Evolutionary conservation across 2,113 vertebrate genomes (phyloP).

Genomic region (Zapornia atra): DNA sequence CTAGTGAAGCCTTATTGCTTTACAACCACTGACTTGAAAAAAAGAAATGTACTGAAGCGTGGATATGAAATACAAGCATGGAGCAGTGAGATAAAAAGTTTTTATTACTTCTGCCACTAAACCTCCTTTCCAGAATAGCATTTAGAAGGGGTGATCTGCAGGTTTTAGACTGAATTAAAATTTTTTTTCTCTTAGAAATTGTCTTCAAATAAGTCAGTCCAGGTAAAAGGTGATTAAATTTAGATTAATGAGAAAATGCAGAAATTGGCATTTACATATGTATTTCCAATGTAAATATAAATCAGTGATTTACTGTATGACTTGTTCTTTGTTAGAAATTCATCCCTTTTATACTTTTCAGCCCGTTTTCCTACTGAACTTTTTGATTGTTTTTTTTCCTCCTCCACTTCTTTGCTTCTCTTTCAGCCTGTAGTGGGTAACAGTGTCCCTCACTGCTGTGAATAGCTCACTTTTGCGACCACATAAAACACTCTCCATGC

Average conservation of each 20-base stretch:
- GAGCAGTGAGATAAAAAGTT: not conserved
- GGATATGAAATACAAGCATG: not conserved
- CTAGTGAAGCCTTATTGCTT: not conserved
- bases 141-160: not conserved
- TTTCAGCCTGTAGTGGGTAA: not conserved
- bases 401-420: not conserved
- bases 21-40: not conserved
- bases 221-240: not conserved
- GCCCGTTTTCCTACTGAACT: not conserved
- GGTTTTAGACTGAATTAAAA: not conserved
- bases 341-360: not conserved
- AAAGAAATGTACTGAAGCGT: not conserved
- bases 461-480: not conserved
- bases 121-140: not conserved
- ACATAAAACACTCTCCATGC: not conserved
- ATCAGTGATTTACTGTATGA: not conserved
- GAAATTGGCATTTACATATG: not conserved
- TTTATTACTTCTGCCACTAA: not conserved
- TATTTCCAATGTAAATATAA: not conserved
- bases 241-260: not conserved
- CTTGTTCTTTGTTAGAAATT: not conserved
- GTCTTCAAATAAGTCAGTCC: not conserved
- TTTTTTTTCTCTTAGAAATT: not conserved
- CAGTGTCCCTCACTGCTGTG: not conserved
- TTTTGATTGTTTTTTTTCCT: not conserved